These are phyloP conservation scores for Huso huso DNA, from an alignment of 2,797 vertebrate species.

Conservation along the genomic window DNA sequence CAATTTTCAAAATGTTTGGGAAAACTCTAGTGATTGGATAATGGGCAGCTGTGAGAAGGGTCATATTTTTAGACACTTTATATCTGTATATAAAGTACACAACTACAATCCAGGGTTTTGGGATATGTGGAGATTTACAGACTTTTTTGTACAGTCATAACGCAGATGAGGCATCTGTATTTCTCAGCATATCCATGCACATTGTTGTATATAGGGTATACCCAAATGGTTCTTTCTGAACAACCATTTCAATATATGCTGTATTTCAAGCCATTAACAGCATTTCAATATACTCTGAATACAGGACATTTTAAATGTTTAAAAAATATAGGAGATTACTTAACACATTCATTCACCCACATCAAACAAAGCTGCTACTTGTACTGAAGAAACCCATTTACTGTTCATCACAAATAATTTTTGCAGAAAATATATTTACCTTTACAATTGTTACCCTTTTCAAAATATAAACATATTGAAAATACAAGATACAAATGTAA, in stretches of 20 bases:
- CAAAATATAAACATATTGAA: background rate
- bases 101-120: too few relatives aligned
- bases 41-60: too few relatives aligned
- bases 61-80: too few relatives aligned
- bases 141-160: too few relatives aligned
- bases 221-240: too few relatives aligned
- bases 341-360: conserved; percentile 26
- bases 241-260: background rate
- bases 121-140: too few relatives aligned
- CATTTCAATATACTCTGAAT: background rate
- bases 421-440: conserved; percentile 17
- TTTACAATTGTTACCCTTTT: conserved; percentile 7
- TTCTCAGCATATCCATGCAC: too few relatives aligned
- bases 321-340: conserved; percentile 20
- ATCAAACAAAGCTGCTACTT: background rate
- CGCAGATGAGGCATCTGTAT: too few relatives aligned
- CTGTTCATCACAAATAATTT: conserved; percentile 25
- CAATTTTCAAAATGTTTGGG: too few relatives aligned
- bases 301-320: conserved; percentile 17
- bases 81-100: too few relatives aligned
- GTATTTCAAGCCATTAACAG: background rate
- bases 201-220: too few relatives aligned
- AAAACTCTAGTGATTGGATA: too few relatives aligned
- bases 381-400: conserved; percentile 12
- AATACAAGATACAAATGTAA: background rate